A percentile compares a stretch with the other conserved stretches of the same genome.
Evolutionary conservation across 2,797 vertebrate genomes (phyloP).

Genomic region (Gadopsis bispinosus): DNA sequence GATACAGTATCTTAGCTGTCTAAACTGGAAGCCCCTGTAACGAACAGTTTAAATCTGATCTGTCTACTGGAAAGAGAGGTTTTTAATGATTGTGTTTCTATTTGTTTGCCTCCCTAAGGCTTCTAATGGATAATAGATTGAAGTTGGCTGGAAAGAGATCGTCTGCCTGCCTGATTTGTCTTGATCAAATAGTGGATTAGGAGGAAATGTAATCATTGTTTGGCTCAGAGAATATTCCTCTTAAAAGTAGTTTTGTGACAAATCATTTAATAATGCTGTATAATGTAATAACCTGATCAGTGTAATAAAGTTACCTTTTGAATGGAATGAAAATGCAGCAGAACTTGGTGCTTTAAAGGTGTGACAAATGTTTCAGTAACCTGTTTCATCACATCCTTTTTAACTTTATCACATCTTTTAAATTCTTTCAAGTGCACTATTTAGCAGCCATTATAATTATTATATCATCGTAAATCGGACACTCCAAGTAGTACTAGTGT

Average conservation of each 20-base stretch:
- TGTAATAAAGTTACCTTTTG: not conserved
- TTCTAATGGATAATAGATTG: conserved; percentile 52
- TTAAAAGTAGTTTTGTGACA: conserved; percentile 16
- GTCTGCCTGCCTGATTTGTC: conserved; percentile 50
- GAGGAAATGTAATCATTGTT: conserved; percentile 36
- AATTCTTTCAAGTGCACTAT: not conserved
- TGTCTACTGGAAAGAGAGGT: conserved; percentile 49
- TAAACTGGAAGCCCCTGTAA: conserved; percentile 39
- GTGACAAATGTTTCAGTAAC: not conserved
- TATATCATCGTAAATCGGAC: not conserved
- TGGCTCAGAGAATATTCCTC: not conserved
- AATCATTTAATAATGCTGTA: not conserved
- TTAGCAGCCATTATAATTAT: not conserved
- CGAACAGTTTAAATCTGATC: conserved; percentile 60
- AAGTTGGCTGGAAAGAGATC: conserved; percentile 41
- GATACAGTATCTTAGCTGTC: not conserved
- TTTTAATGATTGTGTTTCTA: conserved; percentile 58
- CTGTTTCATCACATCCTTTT: not conserved
- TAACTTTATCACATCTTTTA: not conserved
- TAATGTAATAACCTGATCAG: not conserved
- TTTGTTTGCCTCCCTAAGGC: conserved; percentile 58
- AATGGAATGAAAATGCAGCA: not conserved
- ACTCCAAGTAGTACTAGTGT: not conserved
- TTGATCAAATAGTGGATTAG: conserved; percentile 39
- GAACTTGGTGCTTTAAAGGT: not conserved